Evolutionary conservation across 1,140 invertebrate genomes (phyloP), one percentile per base, ranked within the genome.

Genomic region (Philaenus spumarius): DNA sequence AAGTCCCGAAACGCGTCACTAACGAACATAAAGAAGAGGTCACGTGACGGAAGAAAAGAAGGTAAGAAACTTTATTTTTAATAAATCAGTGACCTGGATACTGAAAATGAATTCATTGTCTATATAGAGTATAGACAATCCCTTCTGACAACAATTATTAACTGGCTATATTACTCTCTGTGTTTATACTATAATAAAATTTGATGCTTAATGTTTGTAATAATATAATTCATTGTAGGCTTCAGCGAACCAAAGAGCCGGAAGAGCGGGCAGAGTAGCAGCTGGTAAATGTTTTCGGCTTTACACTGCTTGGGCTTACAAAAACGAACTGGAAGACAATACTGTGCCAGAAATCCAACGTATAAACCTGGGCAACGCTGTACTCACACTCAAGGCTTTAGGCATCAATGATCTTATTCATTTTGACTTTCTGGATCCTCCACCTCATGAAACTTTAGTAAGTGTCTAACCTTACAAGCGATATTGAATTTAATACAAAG

Each of bases 391-490:
- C 1, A 98, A 99, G 75, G 96, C 95, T 12, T 77, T 99, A 7
- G 95, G 95, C 2, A 98, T 99, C 51, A 94, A 98, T 73, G 96
- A 99, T 78, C 75, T 99, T 7, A 86, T 99, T 12, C 90, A 98
- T 76, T 99, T 99, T 79, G 97, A 99, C 73, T 99, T 97, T 69
- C 73, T 99, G 62, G 97, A 99, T 79, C 95, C 95, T 14, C 97
- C 97, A 3, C 95, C 96, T 0, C 90, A 97, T 70, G 95, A 99
- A 76, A 96, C 96, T 1, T 74, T 99, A 23, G 91, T 94, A 3
- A 69, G 55, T 65, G 26, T 37, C 7, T 47, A 47, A 7, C 11
- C 3, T 42, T 26, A 19, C 40, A 14, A n/a, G 7, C 14, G 12
- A 15, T 43, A 39, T n/a, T n/a, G n/a, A n/a, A n/a, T n/a, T n/a